A percentile compares a stretch with the other conserved stretches of the same genome.
phyloP scores from a whole-genome alignment of 2,888 invertebrate species.

The Drosophila heteroneura region DNA sequence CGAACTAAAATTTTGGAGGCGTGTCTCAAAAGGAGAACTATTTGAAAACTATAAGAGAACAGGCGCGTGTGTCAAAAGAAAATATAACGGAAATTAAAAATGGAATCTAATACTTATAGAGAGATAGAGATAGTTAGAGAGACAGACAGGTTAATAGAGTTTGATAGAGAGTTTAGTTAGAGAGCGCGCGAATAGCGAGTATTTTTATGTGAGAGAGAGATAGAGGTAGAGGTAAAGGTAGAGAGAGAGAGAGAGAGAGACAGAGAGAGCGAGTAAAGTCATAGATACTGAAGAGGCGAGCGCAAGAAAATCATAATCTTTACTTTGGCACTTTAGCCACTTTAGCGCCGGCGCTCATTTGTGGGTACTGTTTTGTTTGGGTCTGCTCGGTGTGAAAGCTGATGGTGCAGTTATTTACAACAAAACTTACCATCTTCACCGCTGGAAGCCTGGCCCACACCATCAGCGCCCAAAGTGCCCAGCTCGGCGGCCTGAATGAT shows the following conservation, averaged over 20 bases:
- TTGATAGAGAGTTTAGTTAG: slow-evolving; percentile 44
- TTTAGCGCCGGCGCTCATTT: slow-evolving; percentile 24
- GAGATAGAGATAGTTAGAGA: slow-evolving; percentile 45
- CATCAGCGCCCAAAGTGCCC: slow-evolving; percentile 85
- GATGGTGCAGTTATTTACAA: slow-evolving; percentile 24
- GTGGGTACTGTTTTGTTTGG: slow-evolving; percentile 39
- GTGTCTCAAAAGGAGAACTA: slow-evolving; percentile 53
- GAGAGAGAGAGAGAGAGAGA: slow-evolving; percentile 9
- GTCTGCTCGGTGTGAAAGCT: slow-evolving; percentile 35
- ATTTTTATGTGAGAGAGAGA: slow-evolving; percentile 51
- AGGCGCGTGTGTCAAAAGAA: slow-evolving; percentile 67
- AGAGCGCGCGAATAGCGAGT: slow-evolving; percentile 69
- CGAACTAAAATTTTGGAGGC: slow-evolving; percentile 52
- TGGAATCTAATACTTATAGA: slow-evolving; percentile 66
- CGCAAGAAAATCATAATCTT: slow-evolving; percentile 55
- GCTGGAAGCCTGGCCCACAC: slow-evolving; percentile 85
- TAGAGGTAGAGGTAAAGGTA: slow-evolving; percentile 27
- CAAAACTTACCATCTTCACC: slow-evolving; percentile 85
- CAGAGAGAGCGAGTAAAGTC: slow-evolving; percentile 35
- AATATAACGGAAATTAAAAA: slow-evolving; percentile 47
- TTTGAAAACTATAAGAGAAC: slow-evolving; percentile 60
- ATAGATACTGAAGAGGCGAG: slow-evolving; percentile 48
- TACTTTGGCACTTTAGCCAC: slow-evolving; percentile 11
- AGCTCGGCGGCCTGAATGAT: slow-evolving; percentile 97
- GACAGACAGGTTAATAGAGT: slow-evolving; percentile 33